These are phyloP conservation scores for Drosophila kanekoi DNA, from an alignment of 2,888 invertebrate genomes.

Conservation along the genomic window DNA sequence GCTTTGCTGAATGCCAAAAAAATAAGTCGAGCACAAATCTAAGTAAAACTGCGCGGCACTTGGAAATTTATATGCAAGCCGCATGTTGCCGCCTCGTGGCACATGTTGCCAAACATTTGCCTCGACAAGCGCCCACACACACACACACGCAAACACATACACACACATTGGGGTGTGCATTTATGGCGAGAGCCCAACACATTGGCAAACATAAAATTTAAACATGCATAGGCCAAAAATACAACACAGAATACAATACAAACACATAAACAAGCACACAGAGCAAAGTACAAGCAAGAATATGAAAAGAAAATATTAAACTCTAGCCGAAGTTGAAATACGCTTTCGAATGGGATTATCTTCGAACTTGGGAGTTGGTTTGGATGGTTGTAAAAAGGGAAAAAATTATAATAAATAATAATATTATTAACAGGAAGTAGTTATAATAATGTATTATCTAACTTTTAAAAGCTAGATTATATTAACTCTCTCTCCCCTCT, in stretches of 20 bases:
- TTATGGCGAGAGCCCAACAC: conserved; percentile 72
- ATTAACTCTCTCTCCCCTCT: no score
- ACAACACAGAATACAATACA: conserved; percentile 71
- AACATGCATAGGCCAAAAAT: conserved; percentile 80
- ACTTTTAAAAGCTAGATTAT: no score
- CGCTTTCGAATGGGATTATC: conserved; percentile 6
- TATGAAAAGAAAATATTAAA: no score
- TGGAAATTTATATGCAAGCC: conserved; percentile 74
- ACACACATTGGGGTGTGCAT: conserved; percentile 42
- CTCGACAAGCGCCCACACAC: conserved; percentile 51
- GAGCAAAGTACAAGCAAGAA: conserved; percentile 30
- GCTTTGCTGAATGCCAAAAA: conserved; percentile 11
- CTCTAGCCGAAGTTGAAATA: conserved; percentile 17
- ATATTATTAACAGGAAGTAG: no score
- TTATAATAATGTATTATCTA: no score
- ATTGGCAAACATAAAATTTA: conserved; percentile 80
- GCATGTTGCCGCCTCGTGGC: conserved; percentile 69
- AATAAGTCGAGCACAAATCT: conserved; percentile 42
- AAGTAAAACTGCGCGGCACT: conserved; percentile 40
- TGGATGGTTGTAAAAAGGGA: not conserved
- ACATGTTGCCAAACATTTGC: conserved; percentile 76
- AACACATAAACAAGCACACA: conserved; percentile 49
- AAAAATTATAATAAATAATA: no score
- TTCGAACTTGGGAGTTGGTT: not conserved
- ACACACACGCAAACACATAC: conserved; percentile 7